A percentile compares a stretch with the other conserved stretches of the same genome.
These are phyloP conservation scores for Apoda limacodes DNA, from an alignment of 2,888 invertebrate species.

Conservation along the genomic window DNA sequence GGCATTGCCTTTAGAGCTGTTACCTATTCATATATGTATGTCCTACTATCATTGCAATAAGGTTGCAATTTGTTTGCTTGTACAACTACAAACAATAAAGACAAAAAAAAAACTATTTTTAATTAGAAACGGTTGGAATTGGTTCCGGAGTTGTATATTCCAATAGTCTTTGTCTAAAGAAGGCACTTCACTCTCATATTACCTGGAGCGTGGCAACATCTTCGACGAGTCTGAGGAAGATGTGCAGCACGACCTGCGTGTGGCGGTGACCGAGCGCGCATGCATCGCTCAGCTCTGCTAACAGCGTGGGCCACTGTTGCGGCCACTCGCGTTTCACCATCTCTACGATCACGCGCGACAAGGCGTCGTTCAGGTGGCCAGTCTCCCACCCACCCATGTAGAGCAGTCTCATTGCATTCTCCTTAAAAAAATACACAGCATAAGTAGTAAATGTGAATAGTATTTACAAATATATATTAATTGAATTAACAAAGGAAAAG, in stretches of 20 bases:
- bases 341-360: slow-evolving; percentile 93
- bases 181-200: too few species aligned
- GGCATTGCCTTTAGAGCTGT: too few species aligned
- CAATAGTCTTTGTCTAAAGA: too few species aligned
- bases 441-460: neutral
- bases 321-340: slow-evolving; percentile 99
- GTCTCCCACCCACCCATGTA: slow-evolving; percentile 82
- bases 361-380: slow-evolving; percentile 84
- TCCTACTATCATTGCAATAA: too few species aligned
- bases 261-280: slow-evolving; percentile 87
- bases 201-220: slow-evolving; percentile 92
- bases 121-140: too few species aligned
- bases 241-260: slow-evolving; percentile 89
- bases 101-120: too few species aligned
- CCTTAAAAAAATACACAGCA: slow-evolving; percentile 53
- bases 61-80: too few species aligned
- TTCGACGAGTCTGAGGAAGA: slow-evolving; percentile 91
- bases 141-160: too few species aligned
- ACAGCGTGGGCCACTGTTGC: slow-evolving; percentile 92
- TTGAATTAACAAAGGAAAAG: too few species aligned
- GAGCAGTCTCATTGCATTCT: slow-evolving; percentile 88
- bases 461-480: too few species aligned
- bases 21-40: too few species aligned
- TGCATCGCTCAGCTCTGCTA: slow-evolving; percentile 85
- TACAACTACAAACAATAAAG: too few species aligned